These are phyloP conservation scores for Cranoglanis bouderius DNA, from an alignment of 2,113 vertebrate species.

Conservation along the genomic window DNA sequence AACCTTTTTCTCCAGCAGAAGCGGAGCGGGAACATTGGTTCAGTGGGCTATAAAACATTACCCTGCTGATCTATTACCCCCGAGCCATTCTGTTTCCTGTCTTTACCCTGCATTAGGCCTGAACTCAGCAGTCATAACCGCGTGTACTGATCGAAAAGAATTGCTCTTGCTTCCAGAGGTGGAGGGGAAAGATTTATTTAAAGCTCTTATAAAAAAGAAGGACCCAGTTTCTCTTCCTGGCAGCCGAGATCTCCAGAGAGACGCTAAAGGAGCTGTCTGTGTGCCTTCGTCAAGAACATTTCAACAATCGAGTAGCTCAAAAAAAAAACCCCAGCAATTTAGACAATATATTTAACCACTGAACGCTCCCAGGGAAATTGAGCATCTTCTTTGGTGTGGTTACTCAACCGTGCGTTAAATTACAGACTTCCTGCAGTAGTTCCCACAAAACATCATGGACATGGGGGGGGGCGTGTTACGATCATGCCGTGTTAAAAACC, in stretches of 20 bases:
- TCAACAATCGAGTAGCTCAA: neutral
- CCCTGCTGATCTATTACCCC: neutral
- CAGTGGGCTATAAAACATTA: neutral
- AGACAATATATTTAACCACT: neutral
- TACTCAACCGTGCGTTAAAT: neutral
- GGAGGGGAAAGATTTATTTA: neutral
- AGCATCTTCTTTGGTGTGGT: neutral
- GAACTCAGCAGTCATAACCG: neutral
- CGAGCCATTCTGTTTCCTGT: neutral
- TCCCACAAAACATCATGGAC: neutral
- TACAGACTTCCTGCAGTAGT: neutral
- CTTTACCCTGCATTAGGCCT: neutral
- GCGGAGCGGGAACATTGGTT: neutral
- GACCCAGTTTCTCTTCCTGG: conserved; percentile 20
- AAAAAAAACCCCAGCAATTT: neutral
- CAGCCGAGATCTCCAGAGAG: conserved; percentile 26
- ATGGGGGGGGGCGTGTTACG: too few relatives aligned
- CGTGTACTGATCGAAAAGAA: neutral
- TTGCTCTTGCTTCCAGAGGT: neutral
- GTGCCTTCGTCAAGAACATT: neutral
- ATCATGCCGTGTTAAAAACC: neutral
- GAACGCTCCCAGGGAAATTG: neutral
- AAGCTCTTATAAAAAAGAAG: neutral
- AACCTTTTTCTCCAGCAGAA: neutral
- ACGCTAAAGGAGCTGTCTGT: too few relatives aligned